Conservation (phyloP, 37 sponge, comb jelly and placozoan species). For the Eunapius fragilis region DNA sequence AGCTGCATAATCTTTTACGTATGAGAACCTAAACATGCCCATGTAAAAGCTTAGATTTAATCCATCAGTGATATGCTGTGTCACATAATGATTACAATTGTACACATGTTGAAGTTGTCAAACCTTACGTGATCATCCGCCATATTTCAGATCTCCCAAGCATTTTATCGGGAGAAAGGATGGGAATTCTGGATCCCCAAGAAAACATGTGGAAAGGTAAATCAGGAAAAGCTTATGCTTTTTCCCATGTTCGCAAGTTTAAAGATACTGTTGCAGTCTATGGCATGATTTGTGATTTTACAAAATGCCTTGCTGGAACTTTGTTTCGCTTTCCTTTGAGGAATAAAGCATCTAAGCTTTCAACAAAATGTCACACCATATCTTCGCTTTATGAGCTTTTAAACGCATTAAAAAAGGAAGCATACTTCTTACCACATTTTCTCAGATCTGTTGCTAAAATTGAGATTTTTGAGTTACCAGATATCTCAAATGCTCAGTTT, state of each 20-base stretch:
- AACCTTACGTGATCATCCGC: not conserved
- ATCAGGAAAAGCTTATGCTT: constrained; percentile 1
- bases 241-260: not conserved
- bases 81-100: no score
- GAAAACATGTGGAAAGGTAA: constrained; percentile 1
- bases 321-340: constrained; percentile 11
- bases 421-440: constrained; percentile 15
- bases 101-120: no score
- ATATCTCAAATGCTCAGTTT: not conserved
- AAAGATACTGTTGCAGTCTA: not conserved
- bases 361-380: not conserved
- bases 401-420: constrained; percentile 12
- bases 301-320: not conserved
- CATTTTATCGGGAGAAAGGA: constrained; percentile 26
- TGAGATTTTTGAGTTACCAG: not conserved
- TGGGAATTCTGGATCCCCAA: constrained; percentile 52
- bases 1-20: no score
- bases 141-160: constrained; percentile 38
- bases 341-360: not conserved
- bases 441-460: not conserved
- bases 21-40: no score
- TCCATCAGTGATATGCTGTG: no score
- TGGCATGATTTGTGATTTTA: not conserved
- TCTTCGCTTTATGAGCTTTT: not conserved
- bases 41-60: no score